Evolutionary conservation across 1,140 invertebrate species (phyloP), one percentile per base, ranked within the genome.

Genomic region (Marisa cornuarietis): DNA sequence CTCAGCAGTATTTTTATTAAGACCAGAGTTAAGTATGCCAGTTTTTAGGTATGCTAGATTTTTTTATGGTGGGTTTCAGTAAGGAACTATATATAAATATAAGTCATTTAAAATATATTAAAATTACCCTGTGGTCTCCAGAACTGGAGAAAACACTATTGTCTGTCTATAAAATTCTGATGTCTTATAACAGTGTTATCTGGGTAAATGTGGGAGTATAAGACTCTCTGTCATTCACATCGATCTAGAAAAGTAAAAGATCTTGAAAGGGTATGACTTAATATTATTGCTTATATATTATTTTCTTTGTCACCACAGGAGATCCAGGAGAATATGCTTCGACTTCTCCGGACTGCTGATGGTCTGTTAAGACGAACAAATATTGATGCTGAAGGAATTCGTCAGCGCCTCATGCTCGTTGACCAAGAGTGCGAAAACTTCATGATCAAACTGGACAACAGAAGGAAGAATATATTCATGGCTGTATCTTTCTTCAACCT

Each of bases 291-390:
- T 49, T 52, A 62, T 73, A 73, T 22, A 81, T 79, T 22, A 26
- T 18, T 31, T 61, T 72, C 77, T 80, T 69, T 76, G 82, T 76
- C 26, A 73, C 84, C 85, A 49, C 83, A 94, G 92, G 93, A 95
- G 62, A 92, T 95, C 61, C 95, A 96, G 89, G 95, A 96, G 83
- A 93, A 93, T 84, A 94, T 94, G 9, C 90, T 96, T 49, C 95
- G 94, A 88, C 94, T 96, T 83, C 94, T 95, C 5, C 93, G 94
- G 87, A 95, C 94, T 51, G 96, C 95, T 22, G 95, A 96, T 88
- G 94, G 94, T 86, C 92, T 96, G 31, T 93, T 94, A 42, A 93
- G 93, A 52, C 93, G 93, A 0, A 94, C 94, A 24, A 94, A 94
- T 84, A 93, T 95, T 82, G 94, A 96, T 86, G 94, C 95, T 1